Evolutionary conservation across 2,113 vertebrate genomes (phyloP).

Genomic region (Oreotrochilus melanogaster): DNA sequence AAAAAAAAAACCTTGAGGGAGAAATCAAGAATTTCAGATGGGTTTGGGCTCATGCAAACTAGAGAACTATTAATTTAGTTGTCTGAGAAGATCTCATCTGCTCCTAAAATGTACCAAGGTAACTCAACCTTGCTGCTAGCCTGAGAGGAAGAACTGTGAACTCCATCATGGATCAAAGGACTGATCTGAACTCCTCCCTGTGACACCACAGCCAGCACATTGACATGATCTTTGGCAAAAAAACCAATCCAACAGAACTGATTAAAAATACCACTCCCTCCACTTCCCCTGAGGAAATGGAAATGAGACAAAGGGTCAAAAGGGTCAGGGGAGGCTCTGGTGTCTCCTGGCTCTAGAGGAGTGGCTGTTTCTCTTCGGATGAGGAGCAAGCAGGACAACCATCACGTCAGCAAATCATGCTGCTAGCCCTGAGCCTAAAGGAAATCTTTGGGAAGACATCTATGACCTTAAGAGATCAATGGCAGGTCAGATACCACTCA

Average conservation of each 20-base stretch:
- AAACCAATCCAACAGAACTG: background rate
- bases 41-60: background rate
- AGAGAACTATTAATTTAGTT: background rate
- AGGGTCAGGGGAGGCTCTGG: background rate
- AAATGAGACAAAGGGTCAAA: background rate
- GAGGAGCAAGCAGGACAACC: conserved; percentile 28
- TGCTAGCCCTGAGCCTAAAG: background rate
- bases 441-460: conserved; percentile 51
- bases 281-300: background rate
- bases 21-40: conserved; percentile 1
- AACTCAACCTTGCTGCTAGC: background rate
- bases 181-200: background rate
- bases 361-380: background rate
- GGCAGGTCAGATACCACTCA: conserved; percentile 50
- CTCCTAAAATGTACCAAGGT: background rate
- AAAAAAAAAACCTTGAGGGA: background rate
- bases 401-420: background rate
- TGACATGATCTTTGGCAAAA: background rate
- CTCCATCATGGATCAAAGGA: background rate
- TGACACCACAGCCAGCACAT: background rate
- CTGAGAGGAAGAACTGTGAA: background rate
- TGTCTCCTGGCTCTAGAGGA: background rate
- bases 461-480: conserved; percentile 47
- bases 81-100: background rate
- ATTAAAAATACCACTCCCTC: background rate